Evolutionary conservation across 2,888 invertebrate genomes (phyloP), one percentile per base, ranked within the genome.

Genomic region (Nymphalis c-album): DNA sequence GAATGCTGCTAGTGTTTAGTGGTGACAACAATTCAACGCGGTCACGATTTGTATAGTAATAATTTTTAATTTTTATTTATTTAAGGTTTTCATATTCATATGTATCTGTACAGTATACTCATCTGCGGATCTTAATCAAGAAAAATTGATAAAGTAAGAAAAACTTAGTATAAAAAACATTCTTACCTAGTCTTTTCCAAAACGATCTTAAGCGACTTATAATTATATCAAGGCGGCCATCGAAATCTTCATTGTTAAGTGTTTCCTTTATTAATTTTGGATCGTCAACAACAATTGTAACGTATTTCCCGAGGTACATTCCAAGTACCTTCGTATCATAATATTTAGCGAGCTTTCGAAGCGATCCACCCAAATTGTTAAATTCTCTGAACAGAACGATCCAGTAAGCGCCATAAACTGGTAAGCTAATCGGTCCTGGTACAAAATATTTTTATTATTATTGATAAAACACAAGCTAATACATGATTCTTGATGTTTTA

Each of bases 241-340:
- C 94, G 64, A 94, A 95, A 60, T 93, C 94, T 18, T 92, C 92
- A n/a, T 93, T 89, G 46, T 85, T 84, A 0, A 95, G 82, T 58
- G 94, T 85, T 77, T 95, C 94, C 67, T 92, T 94, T 0, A 94
- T 88, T 22, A 92, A 86, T 2, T 87, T 85, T 0, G 93, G 84
- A 76, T 92, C 93, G 67, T 94, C 93, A 0, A 93, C 87, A 0
- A 94, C 88, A 0, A 94, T 85, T 0, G 91, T 78, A 0, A 91
- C 91, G 50, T 80, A 80, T 0, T 82, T 66, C 0, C 95, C 95
- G 60, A 95, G 70, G 75, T 93, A 91, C 10, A 94, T 78, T 0
- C 95, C 94, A 8, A 95, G 75, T 5, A 95, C 68, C 73, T 94
- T 94, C 1, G 94, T 93, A 67, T 94, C 93, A 77, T 95, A 95